These are phyloP conservation scores for Entomyzon cyanotis DNA, from an alignment of 2,113 vertebrate genomes.

Conservation along the genomic window DNA sequence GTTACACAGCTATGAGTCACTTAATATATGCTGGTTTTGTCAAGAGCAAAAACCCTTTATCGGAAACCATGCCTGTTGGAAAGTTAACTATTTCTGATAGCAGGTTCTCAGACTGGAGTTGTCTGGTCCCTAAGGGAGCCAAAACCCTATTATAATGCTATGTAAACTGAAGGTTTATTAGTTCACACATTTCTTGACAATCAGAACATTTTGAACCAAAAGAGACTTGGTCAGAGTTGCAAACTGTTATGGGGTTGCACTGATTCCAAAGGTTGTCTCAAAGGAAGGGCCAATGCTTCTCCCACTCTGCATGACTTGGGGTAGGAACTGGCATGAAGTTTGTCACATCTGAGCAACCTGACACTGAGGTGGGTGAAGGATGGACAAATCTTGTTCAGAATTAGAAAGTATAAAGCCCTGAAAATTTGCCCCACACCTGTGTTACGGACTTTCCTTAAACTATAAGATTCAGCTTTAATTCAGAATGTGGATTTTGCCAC, in stretches of 20 bases:
- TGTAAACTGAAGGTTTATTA: not conserved
- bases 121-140: not conserved
- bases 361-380: not conserved
- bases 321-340: not conserved
- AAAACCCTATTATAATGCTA: not conserved
- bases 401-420: not conserved
- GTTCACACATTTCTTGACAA: not conserved
- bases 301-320: rapidly evolving
- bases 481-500: not conserved
- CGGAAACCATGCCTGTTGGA: not conserved
- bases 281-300: not conserved
- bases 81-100: not conserved
- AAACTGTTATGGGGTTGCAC: not conserved
- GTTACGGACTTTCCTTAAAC: not conserved
- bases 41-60: not conserved
- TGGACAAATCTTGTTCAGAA: not conserved
- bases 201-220: not conserved
- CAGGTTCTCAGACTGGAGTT: not conserved
- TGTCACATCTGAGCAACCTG: not conserved
- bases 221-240: not conserved
- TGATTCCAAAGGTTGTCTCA: not conserved
- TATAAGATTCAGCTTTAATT: not conserved
- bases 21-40: not conserved
- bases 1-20: not conserved
- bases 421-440: not conserved